These are phyloP conservation scores for Neosilurus mollespiculum DNA, from an alignment of 2,797 vertebrate species.

Conservation along the genomic window DNA sequence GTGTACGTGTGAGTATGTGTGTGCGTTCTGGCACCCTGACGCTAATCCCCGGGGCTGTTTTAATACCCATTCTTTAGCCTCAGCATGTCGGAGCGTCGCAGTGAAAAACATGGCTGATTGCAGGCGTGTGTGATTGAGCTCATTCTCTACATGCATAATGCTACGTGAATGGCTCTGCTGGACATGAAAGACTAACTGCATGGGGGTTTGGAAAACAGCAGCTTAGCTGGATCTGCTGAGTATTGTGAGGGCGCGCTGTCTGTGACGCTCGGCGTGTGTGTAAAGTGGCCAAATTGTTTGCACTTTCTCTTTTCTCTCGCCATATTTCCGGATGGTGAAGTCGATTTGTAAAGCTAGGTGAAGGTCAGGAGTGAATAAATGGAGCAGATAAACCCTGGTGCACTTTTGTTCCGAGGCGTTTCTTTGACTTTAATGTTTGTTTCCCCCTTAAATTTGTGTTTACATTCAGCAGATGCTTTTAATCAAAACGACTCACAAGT, in stretches of 20 bases:
- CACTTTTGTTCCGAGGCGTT: neutral
- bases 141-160: slow-evolving; percentile 52
- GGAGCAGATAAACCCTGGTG: neutral
- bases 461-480: neutral
- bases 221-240: slow-evolving; percentile 62
- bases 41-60: slow-evolving; percentile 47
- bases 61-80: slow-evolving; percentile 44
- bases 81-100: slow-evolving; percentile 28
- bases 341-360: slow-evolving; percentile 23
- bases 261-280: slow-evolving; percentile 51
- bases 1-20: slow-evolving; percentile 26
- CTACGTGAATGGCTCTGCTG: slow-evolving; percentile 73
- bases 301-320: slow-evolving; percentile 44
- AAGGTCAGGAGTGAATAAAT: slow-evolving; percentile 28
- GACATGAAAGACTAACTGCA: slow-evolving; percentile 70
- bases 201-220: slow-evolving; percentile 74
- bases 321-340: slow-evolving; percentile 52
- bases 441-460: neutral
- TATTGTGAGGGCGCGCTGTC: slow-evolving; percentile 60
- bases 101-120: slow-evolving; percentile 51
- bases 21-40: slow-evolving; percentile 34
- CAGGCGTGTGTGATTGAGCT: slow-evolving; percentile 44
- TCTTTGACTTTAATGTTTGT: neutral
- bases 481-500: neutral
- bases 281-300: slow-evolving; percentile 58